Evolutionary conservation across 2,113 vertebrate species (phyloP).

Genomic region (Anguilla japonica): DNA sequence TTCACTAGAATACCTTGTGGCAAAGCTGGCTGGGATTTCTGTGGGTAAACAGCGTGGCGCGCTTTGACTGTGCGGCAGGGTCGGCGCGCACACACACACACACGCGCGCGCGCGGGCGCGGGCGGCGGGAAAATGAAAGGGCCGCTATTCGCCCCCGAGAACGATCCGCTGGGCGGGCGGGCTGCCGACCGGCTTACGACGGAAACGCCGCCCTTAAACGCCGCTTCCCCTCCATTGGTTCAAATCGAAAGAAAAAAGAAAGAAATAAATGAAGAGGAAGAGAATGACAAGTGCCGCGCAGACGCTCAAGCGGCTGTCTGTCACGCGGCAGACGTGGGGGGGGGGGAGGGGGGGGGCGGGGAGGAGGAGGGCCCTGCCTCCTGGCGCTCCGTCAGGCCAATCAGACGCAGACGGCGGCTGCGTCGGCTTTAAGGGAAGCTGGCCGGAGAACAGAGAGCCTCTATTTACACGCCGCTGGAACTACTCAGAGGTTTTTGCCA

Average conservation of each 20-base stretch:
- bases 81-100: not conserved
- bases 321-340: conserved; percentile 19
- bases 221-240: conserved; percentile 37
- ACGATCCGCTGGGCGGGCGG: conserved; percentile 24
- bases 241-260: not conserved
- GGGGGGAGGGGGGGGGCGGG: too few relatives aligned
- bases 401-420: conserved; percentile 29
- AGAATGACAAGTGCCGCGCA: conserved; percentile 33
- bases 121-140: conserved; percentile 24
- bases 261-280: conserved; percentile 30
- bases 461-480: conserved; percentile 24
- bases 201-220: conserved; percentile 30
- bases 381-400: conserved; percentile 43
- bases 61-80: too few relatives aligned
- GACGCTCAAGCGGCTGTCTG: conserved; percentile 38
- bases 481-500: conserved; percentile 24
- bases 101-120: too few relatives aligned
- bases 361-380: conserved; percentile 16
- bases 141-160: conserved; percentile 9
- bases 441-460: conserved; percentile 39
- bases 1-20: not conserved
- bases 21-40: not conserved
- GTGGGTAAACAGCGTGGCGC: conserved; percentile 15
- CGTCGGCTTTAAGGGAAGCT: conserved; percentile 41
- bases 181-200: conserved; percentile 35